Evolutionary conservation across 2,113 vertebrate genomes (phyloP), one percentile per base, ranked within the genome.

Genomic region (Triplophysa tibetana): DNA sequence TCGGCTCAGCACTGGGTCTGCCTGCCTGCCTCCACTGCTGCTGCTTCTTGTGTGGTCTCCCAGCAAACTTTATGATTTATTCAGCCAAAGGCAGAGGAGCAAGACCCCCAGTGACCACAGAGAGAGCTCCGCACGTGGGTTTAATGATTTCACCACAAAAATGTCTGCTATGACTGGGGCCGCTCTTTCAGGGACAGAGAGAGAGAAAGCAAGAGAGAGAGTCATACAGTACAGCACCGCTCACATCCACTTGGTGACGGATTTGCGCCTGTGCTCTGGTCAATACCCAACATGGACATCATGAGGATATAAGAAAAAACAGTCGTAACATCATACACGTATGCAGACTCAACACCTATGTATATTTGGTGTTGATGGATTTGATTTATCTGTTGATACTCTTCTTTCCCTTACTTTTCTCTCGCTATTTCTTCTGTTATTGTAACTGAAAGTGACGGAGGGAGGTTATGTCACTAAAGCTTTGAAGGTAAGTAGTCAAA

Each of bases 141-240:
- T 98, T 98, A 96, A 98, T 98, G 96, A 97, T 96, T 97, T 97
- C 96, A 96, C 96, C 98, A 95, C 97, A 98, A 97, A 98, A 98
- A 99, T 97, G 95, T 97, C 95, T 97, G 96, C 96, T 96, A 98
- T 97, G 96, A 95, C 95, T 96, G 94, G 95, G 95, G 93, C 94
- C 93, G 69, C 69, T 56, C 19, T 56, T 72, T 72, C 78, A 65
- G 62, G 54, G 75, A 81, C 70, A 82, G 66, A 64, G 63, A 76
- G 80, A 65, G 80, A 65, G 74, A 33, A 48, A 23, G 73, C 7
- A 64, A 54, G 54, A 16, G 50, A 17, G 63, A 58, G 70, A 85
- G 64, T 45, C 43, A 45, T 45, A 45, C 11, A n/a, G 9, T 70
- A 38, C 62, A 80, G 26, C 21, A 29, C 23, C 62, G 19, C 69